Conservation (phyloP, 2,113 vertebrate species). For the Calypte anna region DNA sequence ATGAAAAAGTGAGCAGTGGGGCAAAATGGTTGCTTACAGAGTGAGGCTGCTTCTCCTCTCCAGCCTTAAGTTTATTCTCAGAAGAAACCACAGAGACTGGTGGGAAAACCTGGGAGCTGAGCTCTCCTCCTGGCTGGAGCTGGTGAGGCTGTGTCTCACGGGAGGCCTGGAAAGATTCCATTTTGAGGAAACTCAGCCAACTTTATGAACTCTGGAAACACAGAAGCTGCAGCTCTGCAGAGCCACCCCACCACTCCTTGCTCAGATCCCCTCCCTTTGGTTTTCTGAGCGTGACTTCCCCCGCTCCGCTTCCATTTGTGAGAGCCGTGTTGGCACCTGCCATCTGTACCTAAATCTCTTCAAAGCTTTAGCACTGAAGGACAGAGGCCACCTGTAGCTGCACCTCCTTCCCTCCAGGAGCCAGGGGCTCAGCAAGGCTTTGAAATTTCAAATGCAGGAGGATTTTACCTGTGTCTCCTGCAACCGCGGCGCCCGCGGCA, state of each 20-base stretch:
- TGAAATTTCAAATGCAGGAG: background rate
- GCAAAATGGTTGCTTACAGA: background rate
- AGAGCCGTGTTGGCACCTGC: background rate
- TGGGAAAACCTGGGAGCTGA: background rate
- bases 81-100: background rate
- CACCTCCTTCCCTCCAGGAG: background rate
- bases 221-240: background rate
- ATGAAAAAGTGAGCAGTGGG: background rate
- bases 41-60: background rate
- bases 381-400: slow-evolving; percentile 13
- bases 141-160: background rate
- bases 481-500: background rate
- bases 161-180: background rate
- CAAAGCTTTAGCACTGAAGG: background rate
- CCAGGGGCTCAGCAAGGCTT: slow-evolving; percentile 14
- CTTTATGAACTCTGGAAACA: background rate
- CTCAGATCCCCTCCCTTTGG: background rate
- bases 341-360: background rate
- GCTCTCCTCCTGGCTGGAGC: background rate
- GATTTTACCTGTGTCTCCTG: slow-evolving; percentile 5
- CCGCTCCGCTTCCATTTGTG: background rate
- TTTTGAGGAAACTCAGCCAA: background rate
- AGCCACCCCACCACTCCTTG: background rate
- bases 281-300: background rate
- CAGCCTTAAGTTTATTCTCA: background rate